Evolutionary conservation across 2,797 vertebrate species (phyloP).

Genomic region (Champsocephalus esox): DNA sequence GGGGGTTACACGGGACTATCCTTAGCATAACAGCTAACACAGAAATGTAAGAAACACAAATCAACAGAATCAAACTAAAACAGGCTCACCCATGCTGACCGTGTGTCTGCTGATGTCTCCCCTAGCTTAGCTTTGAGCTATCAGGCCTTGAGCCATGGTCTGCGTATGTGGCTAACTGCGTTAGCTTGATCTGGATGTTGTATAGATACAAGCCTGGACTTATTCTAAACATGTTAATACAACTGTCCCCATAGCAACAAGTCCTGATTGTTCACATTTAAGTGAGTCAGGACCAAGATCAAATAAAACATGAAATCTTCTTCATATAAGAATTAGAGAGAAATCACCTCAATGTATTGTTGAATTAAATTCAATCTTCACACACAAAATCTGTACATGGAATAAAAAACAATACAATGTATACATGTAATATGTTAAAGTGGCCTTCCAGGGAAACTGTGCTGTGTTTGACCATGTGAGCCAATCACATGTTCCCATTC

Average conservation of each 20-base stretch:
- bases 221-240: background rate
- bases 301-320: background rate
- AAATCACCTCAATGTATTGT: background rate
- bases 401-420: background rate
- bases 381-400: background rate
- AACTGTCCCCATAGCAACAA: background rate
- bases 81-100: too few relatives aligned
- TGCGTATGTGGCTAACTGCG: background rate
- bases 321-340: background rate
- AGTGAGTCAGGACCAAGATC: background rate
- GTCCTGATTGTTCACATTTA: background rate
- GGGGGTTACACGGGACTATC: background rate
- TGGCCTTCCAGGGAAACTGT: background rate
- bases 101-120: background rate
- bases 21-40: background rate
- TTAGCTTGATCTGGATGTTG: background rate
- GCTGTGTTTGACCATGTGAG: background rate
- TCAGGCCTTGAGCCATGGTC: background rate
- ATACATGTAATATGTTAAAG: background rate
- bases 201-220: background rate
- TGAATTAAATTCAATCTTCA: background rate
- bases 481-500: background rate
- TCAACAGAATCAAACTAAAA: too few relatives aligned
- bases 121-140: background rate
- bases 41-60: too few relatives aligned